Evolutionary conservation across 2,113 vertebrate genomes (phyloP), one percentile per base, ranked within the genome.

Genomic region (Colius striatus): DNA sequence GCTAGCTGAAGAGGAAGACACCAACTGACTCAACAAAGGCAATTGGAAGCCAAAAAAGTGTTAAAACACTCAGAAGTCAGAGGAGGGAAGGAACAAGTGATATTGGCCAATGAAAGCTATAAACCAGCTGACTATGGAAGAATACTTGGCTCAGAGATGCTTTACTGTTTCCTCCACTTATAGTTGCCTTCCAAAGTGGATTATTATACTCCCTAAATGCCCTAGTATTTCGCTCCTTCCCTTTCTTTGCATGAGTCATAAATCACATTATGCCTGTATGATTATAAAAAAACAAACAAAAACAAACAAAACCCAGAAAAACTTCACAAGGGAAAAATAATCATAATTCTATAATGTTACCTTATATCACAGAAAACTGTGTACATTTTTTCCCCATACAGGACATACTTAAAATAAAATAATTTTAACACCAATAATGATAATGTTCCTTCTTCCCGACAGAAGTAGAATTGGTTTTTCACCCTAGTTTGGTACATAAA

Each of bases 321-420:
- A 96, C 88, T 97, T 97, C 97, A 98, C 95, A 94, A 96, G 97
- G 96, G 93, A 90, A 96, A 97, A 97, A 92, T 63, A 96, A 96
- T 96, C 95, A 91, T 66, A 94, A 89, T 95, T 97, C 94, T 96
- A 90, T 92, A 97, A 95, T 96, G 95, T 92, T 93, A 90, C 96
- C 96, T 84, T 97, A 97, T 86, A 94, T 97, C 98, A 98, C 98
- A 98, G 98, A 98, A 98, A 97, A 98, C 98, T 98, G 98, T 98
- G 98, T 98, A 98, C 98, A 38, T 93, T 94, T 96, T 96, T 96
- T 97, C 97, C 96, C 97, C 96, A 94, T 84, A 97, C 87, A 98
- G 97, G 95, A 98, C 97, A 96, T 97, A 98, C 96, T 97, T 98
- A 97, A 97, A 98, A 97, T 97, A 98, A 97, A 97, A 98, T 96